Conservation (phyloP, 2,888 invertebrate genomes). For the Arenicola marina region DNA sequence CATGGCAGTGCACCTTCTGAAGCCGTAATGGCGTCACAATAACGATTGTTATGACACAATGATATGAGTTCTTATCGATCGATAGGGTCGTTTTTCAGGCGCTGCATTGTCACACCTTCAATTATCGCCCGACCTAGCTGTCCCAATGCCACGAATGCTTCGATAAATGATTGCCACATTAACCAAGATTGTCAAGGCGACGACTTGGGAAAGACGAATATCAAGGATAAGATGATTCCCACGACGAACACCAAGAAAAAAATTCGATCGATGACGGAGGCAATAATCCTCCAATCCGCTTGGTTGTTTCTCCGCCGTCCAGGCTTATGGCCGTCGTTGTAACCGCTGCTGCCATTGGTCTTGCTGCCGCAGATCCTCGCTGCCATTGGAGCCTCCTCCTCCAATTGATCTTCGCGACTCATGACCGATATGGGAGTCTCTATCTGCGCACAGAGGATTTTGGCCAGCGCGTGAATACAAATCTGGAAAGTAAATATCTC, state of each 20-base stretch:
- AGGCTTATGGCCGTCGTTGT: neutral
- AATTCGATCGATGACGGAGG: conserved; percentile 27
- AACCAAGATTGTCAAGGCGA: no score
- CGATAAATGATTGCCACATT: no score
- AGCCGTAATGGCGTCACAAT: no score
- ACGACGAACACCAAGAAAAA: conserved; percentile 27
- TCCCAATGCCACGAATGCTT: no score
- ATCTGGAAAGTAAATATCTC: no score
- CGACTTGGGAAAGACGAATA: conserved; percentile 28
- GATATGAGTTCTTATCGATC: no score
- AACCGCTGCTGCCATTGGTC: neutral
- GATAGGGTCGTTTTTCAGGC: no score
- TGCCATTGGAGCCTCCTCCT: neutral
- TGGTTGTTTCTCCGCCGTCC: neutral
- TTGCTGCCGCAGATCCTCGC: neutral
- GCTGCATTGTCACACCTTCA: no score
- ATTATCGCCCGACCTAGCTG: no score
- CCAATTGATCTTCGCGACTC: neutral
- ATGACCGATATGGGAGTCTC: neutral
- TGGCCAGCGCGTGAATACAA: neutral
- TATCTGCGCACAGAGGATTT: conserved; percentile 8
- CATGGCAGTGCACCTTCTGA: no score
- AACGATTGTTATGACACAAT: no score
- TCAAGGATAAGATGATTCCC: conserved; percentile 22
- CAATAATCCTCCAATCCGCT: conserved; percentile 19